Percentiles rank a stretch among this genome's conserved stretches.
phyloP scores from a whole-genome alignment of 2,797 vertebrate genomes.

The Mormyrops boulengeri region DNA sequence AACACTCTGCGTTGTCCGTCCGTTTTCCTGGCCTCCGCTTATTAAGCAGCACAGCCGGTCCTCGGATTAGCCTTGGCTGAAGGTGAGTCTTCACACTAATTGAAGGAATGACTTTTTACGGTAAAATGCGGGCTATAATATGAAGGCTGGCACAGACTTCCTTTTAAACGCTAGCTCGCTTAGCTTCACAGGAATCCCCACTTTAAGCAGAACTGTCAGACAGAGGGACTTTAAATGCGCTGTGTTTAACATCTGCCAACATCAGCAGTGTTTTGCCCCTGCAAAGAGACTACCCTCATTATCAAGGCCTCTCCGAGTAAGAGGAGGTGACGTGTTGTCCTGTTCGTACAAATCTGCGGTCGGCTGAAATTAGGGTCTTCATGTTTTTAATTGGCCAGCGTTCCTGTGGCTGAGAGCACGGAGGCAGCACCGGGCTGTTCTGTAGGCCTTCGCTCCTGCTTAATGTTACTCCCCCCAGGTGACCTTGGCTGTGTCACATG shows the following conservation, averaged over 20 bases:
- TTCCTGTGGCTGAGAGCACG: background rate
- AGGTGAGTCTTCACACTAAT: conserved; percentile 68
- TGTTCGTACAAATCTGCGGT: conserved; percentile 17
- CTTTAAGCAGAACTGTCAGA: conserved; percentile 13
- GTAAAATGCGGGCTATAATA: conserved; percentile 41
- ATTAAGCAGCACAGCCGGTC: conserved; percentile 53
- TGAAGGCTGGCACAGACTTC: conserved; percentile 31
- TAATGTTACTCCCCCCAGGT: conserved; percentile 38
- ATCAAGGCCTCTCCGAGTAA: conserved; percentile 10
- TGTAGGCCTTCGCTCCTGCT: conserved; percentile 7
- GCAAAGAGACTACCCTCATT: conserved; percentile 11
- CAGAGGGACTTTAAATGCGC: background rate
- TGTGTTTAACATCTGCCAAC: conserved; percentile 4
- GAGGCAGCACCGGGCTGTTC: background rate
- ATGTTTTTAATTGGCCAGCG: conserved; percentile 15
- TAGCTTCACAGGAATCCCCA: background rate
- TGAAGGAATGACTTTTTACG: conserved; percentile 50
- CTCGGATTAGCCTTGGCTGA: conserved; percentile 59
- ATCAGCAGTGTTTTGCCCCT: conserved; percentile 13
- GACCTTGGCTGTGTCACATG: conserved; percentile 57
- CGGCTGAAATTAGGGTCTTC: conserved; percentile 22
- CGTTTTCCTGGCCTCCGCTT: conserved; percentile 58
- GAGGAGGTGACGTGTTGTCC: conserved; percentile 14
- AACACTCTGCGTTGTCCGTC: conserved; percentile 29
- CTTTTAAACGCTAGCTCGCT: conserved; percentile 13